Conservation (phyloP, 2,888 invertebrate genomes). For the Adelphocoris suturalis region DNA sequence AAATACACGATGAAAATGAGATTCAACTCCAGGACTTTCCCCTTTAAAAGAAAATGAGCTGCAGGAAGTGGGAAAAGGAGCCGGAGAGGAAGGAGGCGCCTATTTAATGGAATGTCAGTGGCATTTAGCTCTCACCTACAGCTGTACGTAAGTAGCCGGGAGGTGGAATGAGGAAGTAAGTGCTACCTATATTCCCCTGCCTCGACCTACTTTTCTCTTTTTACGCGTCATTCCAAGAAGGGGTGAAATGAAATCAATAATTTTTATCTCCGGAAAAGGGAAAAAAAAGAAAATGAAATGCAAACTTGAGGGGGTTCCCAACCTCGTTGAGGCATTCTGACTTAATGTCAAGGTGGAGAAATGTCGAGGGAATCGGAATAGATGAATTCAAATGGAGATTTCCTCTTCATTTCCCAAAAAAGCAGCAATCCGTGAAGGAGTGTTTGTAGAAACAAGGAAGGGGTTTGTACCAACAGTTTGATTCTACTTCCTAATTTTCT, state of each 20-base stretch:
- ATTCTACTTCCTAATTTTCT: no score
- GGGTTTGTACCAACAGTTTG: no score
- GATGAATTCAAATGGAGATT: no score
- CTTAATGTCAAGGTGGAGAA: no score
- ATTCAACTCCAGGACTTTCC: neutral
- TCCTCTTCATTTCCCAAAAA: no score
- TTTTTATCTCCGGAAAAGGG: neutral
- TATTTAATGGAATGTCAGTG: constrained; percentile 22
- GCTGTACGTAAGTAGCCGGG: neutral
- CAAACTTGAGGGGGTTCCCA: no score
- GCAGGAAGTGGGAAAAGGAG: neutral
- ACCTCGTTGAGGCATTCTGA: no score
- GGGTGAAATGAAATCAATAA: neutral
- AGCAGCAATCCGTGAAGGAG: no score
- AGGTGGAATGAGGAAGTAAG: neutral
- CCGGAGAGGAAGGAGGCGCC: constrained; percentile 11
- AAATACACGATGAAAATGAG: neutral
- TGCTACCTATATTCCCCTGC: neutral
- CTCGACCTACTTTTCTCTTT: neutral
- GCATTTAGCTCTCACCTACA: constrained; percentile 31
- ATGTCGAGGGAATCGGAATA: no score
- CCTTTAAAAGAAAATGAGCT: neutral
- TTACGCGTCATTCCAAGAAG: neutral
- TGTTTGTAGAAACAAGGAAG: no score
- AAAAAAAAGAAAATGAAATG: no score